These are phyloP conservation scores for Torymus texanus DNA, from an alignment of 2,888 invertebrate species.

Conservation along the genomic window DNA sequence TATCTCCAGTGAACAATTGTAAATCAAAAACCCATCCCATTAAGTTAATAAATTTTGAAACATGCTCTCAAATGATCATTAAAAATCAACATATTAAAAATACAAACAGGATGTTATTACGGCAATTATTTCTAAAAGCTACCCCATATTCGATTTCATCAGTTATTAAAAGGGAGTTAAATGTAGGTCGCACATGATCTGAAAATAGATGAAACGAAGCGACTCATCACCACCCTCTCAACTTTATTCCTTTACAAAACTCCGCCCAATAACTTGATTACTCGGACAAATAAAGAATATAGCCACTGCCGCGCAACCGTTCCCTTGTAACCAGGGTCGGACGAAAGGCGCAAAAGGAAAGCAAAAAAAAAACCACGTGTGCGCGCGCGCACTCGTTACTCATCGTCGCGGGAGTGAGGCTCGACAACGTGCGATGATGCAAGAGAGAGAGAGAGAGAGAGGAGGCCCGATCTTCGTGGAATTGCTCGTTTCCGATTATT, in stretches of 20 bases:
- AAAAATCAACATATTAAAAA: too few species aligned
- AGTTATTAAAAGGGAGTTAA: neutral
- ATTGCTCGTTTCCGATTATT: constrained; percentile 54
- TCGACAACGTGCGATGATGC: constrained; percentile 35
- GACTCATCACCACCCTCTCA: neutral
- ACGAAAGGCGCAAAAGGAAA: neutral
- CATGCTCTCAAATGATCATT: too few species aligned
- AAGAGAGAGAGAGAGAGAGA: constrained; percentile 12
- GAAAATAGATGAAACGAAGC: constrained; percentile 1
- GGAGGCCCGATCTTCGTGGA: constrained; percentile 46
- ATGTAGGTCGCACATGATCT: constrained; percentile 38
- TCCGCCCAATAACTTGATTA: constrained; percentile 36
- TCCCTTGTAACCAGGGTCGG: too few species aligned
- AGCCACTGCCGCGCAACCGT: too few species aligned
- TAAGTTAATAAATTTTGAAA: too few species aligned
- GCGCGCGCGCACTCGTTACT: constrained; percentile 12
- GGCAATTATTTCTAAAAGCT: too few species aligned
- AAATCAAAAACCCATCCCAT: too few species aligned
- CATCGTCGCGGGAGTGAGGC: neutral
- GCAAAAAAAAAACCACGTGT: neutral
- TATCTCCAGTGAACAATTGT: too few species aligned
- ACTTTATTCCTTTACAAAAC: constrained; percentile 19
- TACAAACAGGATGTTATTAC: too few species aligned
- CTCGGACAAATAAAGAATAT: constrained; percentile 25
- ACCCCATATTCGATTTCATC: too few species aligned